These are phyloP conservation scores for Agelastica alni DNA, from an alignment of 2,888 invertebrate species.

Conservation along the genomic window DNA sequence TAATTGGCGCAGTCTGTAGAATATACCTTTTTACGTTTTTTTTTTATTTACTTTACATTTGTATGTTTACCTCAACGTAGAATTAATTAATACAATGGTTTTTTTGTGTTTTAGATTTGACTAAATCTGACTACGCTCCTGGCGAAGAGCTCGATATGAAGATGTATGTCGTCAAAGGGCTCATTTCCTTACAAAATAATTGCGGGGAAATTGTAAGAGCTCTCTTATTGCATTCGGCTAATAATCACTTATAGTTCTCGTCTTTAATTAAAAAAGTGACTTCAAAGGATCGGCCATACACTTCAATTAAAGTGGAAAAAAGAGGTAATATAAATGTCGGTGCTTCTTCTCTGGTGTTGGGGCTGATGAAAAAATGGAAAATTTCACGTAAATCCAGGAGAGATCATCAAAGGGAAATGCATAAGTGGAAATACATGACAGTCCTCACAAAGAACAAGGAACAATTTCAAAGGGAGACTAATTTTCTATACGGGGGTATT, in stretches of 20 bases:
- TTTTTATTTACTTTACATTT: no score
- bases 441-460: conserved; percentile 6
- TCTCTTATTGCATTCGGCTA: conserved; percentile 20
- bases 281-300: conserved; percentile 14
- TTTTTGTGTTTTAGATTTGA: neutral
- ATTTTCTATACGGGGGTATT: conserved; percentile 4
- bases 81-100: no score
- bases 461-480: conserved; percentile 3
- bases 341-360: conserved; percentile 6
- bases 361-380: conserved; percentile 4
- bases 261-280: conserved; percentile 25
- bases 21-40: no score
- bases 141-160: conserved; percentile 1
- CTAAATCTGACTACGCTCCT: neutral
- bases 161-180: conserved; percentile 12
- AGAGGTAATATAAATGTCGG: conserved; percentile 15
- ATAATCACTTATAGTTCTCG: conserved; percentile 23
- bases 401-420: conserved; percentile 8
- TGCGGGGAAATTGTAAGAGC: conserved; percentile 10
- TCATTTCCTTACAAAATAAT: conserved; percentile 17
- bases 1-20: no score
- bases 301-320: conserved; percentile 13
- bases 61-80: no score
- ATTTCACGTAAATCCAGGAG: neutral
- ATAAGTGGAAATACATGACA: conserved; percentile 10